Percentiles rank a stretch among this genome's conserved stretches.
phyloP scores from a whole-genome alignment of 2,113 vertebrate species.

The Syrmaticus mikado region DNA sequence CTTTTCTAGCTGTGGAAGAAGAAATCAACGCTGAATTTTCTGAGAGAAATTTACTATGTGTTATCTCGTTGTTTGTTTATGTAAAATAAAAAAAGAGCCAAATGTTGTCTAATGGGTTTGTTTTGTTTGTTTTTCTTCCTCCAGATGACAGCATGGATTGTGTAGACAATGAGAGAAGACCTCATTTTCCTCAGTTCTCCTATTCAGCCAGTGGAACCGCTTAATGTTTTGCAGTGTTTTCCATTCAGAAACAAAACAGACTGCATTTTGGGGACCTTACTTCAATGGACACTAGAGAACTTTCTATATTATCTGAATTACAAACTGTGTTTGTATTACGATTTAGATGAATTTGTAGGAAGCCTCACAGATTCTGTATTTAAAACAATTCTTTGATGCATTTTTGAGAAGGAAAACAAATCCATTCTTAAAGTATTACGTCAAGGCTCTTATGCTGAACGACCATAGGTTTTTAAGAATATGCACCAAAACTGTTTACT shows the following conservation, averaged over 20 bases:
- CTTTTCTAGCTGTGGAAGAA: background rate
- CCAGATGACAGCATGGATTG: conserved; percentile 94
- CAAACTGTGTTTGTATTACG: conserved; percentile 81
- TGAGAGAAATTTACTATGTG: background rate
- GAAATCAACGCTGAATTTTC: background rate
- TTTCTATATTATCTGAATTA: conserved; percentile 77
- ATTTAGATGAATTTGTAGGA: conserved; percentile 77
- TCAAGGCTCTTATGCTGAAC: conserved; percentile 71
- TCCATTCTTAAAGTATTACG: conserved; percentile 72
- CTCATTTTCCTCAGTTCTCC: conserved; percentile 97
- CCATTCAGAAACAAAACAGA: conserved; percentile 76
- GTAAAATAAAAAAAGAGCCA: background rate
- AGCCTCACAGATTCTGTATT: conserved; percentile 67
- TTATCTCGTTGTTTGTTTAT: background rate
- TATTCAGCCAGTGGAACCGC: conserved; percentile 94
- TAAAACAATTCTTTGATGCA: conserved; percentile 73
- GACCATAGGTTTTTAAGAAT: conserved; percentile 73
- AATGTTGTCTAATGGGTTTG: background rate
- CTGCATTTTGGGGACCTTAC: conserved; percentile 82
- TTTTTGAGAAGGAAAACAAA: conserved; percentile 75
- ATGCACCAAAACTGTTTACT: conserved; percentile 73
- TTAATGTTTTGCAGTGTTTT: conserved; percentile 75
- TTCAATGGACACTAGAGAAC: conserved; percentile 81
- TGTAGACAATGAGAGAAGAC: conserved; percentile 91
- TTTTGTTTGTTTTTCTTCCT: background rate